phyloP scores from a whole-genome alignment of 37 sponge, comb jelly and placozoan genomes.

The Beroe ovata region DNA sequence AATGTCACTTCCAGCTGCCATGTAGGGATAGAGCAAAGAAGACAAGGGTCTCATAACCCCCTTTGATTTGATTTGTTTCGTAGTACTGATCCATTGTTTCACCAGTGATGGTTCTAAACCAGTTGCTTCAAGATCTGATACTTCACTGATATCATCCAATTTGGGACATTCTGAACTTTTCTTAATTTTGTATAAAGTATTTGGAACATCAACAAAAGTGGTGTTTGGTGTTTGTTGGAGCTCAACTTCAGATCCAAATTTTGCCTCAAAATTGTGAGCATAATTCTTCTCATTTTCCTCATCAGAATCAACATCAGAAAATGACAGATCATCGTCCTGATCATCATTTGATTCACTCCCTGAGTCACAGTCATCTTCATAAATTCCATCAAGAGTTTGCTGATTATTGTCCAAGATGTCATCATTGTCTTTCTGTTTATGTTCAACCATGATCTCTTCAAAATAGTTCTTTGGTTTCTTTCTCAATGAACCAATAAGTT shows the following conservation, averaged over 20 bases:
- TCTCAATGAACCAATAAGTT: slow-evolving; percentile 14
- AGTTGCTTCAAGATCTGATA: neutral
- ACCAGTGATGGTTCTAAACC: slow-evolving; percentile 30
- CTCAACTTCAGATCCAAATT: neutral
- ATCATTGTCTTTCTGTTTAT: neutral
- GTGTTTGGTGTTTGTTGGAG: neutral
- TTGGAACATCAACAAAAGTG: neutral
- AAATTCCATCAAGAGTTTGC: neutral
- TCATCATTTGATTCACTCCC: neutral
- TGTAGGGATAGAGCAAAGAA: neutral
- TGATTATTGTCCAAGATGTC: neutral
- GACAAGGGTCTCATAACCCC: slow-evolving; percentile 26
- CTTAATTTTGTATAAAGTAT: slow-evolving; percentile 11
- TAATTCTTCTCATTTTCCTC: neutral
- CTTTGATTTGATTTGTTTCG: slow-evolving; percentile 41
- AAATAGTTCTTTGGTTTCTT: slow-evolving; percentile 22
- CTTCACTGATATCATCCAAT: neutral
- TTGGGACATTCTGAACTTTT: neutral
- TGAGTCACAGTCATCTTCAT: neutral
- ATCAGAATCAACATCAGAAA: neutral
- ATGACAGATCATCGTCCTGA: too few species aligned
- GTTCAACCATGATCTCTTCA: slow-evolving; percentile 25
- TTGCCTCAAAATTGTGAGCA: neutral
- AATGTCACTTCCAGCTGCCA: slow-evolving; percentile 72
- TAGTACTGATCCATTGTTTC: slow-evolving; percentile 12